Base-by-base conservation (phyloP, 1,140 invertebrate genomes). In the Euglossa dilemma region DNA sequence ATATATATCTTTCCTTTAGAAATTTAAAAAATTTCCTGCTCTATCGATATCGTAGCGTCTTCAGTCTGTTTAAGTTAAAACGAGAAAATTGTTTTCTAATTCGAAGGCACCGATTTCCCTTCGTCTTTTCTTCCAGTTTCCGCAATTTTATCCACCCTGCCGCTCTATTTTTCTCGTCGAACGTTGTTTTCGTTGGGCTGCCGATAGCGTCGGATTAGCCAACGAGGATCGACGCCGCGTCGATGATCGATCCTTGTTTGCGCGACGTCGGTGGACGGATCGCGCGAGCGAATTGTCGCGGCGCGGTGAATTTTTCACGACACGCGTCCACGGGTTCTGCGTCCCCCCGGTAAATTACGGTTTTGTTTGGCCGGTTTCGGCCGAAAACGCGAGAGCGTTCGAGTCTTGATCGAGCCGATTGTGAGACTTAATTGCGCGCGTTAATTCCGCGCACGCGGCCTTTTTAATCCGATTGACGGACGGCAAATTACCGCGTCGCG, bases 231-330 rank as follows among this genome's bases (percentile, higher is more conserved):
- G 74, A 50, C 28, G 18, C 47, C 1, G 23, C 47, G 59, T 11
- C 61, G 64, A 69, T 75, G 73, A 75, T 75, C 76, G 64, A 57
- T 70, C 70, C 43, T 70, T 59, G 76, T 78, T 78, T 78, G 64
- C 52, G 76, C 20, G 8, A 23, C 50, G 50, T 5, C 16, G 50
- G 28, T 16, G 52, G 75, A 78, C 36, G 56, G 63, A 77, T 77
- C 23, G 75, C 20, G 28, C 61, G 20, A n/a, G 28, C 28, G 47
- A 77, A 59, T 61, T 74, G 72, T 75, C 16, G 59, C 73, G 16
- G 14, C 56, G n/a, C 5, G 28, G 20, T 67, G 63, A 78, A 78
- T 78, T 67, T 78, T 78, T 56, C 52, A 52, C 28, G 28, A 43
- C 18, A 18, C 36, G 43, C 28, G 71, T 73, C 25, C 71, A 36